A percentile compares a stretch with the other conserved stretches of the same genome.
Evolutionary conservation across 2,113 vertebrate genomes (phyloP).

Genomic region (Psephotus haematonotus): DNA sequence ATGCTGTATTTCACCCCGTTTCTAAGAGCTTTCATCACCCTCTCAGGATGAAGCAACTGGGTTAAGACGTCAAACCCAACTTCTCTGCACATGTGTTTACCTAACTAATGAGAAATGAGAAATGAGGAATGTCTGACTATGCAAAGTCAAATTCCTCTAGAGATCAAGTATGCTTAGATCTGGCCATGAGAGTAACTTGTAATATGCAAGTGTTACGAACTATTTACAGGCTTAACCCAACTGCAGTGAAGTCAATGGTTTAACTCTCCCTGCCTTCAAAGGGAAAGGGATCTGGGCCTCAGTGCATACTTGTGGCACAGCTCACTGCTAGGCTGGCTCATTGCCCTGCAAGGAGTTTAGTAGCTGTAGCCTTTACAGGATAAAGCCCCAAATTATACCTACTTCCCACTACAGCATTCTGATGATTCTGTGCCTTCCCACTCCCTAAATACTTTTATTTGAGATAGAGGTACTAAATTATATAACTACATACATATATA

Average conservation of each 20-base stretch:
- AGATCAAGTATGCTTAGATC: slow-evolving; percentile 57
- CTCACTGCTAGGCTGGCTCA: neutral
- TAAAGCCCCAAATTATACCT: neutral
- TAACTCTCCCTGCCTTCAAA: slow-evolving; percentile 14
- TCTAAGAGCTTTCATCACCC: neutral
- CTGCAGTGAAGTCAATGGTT: slow-evolving; percentile 18
- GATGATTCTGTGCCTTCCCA: neutral
- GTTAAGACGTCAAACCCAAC: slow-evolving; percentile 1
- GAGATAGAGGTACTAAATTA: neutral
- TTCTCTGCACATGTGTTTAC: neutral
- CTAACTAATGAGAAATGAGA: slow-evolving; percentile 47
- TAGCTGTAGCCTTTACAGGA: neutral
- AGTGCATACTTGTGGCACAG: neutral
- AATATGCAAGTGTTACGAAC: slow-evolving; percentile 27
- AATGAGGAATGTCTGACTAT: slow-evolving; percentile 42
- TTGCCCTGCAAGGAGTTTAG: neutral
- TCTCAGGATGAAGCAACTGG: neutral
- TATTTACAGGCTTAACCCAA: slow-evolving; percentile 40
- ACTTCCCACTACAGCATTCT: neutral
- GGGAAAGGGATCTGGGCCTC: neutral
- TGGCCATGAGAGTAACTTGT: slow-evolving; percentile 31
- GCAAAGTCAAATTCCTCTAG: slow-evolving; percentile 51
- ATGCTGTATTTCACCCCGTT: neutral
- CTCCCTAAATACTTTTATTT: neutral
- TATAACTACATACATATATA: neutral